Evolutionary conservation across 2,888 invertebrate genomes (phyloP).

Genomic region (Omphaloscelis lunosa): DNA sequence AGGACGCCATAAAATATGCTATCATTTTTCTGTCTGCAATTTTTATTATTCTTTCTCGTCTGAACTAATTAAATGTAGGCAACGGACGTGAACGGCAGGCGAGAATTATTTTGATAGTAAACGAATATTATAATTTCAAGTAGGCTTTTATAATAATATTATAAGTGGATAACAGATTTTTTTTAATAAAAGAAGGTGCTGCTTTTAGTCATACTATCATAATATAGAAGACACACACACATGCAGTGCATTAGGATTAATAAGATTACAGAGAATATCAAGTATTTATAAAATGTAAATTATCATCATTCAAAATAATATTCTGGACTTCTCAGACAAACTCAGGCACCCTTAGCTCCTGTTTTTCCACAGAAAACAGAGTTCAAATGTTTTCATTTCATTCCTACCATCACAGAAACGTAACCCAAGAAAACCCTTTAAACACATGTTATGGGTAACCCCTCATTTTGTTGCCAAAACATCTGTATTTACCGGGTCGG

Average conservation of each 20-base stretch:
- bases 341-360: not conserved
- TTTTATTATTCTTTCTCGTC: slow-evolving; percentile 32
- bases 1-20: slow-evolving; percentile 53
- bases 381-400: slow-evolving; percentile 32
- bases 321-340: not conserved
- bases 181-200: not conserved
- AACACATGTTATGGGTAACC: slow-evolving; percentile 17
- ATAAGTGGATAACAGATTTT: not conserved
- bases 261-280: not conserved
- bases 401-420: slow-evolving; percentile 4
- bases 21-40: slow-evolving; percentile 39
- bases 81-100: too few species aligned
- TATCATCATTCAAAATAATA: not conserved
- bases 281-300: not conserved
- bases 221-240: too few species aligned
- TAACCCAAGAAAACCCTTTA: slow-evolving; percentile 28
- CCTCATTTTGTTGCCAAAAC: slow-evolving; percentile 36
- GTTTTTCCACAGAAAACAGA: slow-evolving; percentile 17
- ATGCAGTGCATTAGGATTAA: not conserved
- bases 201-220: not conserved
- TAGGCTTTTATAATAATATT: not conserved
- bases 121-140: slow-evolving; percentile 9
- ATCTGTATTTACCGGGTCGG: slow-evolving; percentile 31
- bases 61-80: slow-evolving; percentile 36
- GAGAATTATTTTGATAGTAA: slow-evolving; percentile 13